A percentile compares a stretch with the other conserved stretches of the same genome.
These are phyloP conservation scores for Pardosa pseudoannulata DNA, from an alignment of 2,888 invertebrate species.

Conservation along the genomic window DNA sequence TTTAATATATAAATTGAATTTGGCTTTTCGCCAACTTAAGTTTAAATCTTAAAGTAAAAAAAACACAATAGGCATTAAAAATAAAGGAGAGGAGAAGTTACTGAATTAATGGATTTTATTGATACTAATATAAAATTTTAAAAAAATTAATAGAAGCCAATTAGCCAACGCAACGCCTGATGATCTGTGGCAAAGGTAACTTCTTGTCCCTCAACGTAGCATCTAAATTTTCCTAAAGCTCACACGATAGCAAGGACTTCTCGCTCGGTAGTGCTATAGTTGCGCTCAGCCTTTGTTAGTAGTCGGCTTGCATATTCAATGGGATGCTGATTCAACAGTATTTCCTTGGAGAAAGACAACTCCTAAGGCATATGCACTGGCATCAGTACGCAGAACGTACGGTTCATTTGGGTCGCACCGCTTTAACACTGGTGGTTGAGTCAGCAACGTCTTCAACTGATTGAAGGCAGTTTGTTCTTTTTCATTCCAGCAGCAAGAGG, in stretches of 20 bases:
- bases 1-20: no score
- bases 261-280: slow-evolving; percentile 57
- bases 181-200: no score
- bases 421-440: slow-evolving; percentile 10
- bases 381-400: slow-evolving; percentile 16
- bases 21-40: no score
- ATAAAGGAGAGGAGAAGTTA: no score
- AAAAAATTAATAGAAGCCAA: no score
- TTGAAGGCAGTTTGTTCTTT: slow-evolving; percentile 17
- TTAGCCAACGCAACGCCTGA: no score
- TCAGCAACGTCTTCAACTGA: not conserved
- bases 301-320: slow-evolving; percentile 58
- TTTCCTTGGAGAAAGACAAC: slow-evolving; percentile 29
- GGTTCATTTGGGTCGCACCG: not conserved
- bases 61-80: no score
- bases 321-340: slow-evolving; percentile 2
- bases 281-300: slow-evolving; percentile 27
- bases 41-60: no score
- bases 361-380: slow-evolving; percentile 16
- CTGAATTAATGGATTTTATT: no score
- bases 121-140: no score
- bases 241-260: slow-evolving; percentile 67
- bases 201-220: not conserved
- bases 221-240: slow-evolving; percentile 49
- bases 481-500: not conserved